Percentiles rank a stretch among this genome's conserved stretches.
Evolutionary conservation across 2,888 invertebrate species (phyloP).

Genomic region (Brachynemurus nebulosus): DNA sequence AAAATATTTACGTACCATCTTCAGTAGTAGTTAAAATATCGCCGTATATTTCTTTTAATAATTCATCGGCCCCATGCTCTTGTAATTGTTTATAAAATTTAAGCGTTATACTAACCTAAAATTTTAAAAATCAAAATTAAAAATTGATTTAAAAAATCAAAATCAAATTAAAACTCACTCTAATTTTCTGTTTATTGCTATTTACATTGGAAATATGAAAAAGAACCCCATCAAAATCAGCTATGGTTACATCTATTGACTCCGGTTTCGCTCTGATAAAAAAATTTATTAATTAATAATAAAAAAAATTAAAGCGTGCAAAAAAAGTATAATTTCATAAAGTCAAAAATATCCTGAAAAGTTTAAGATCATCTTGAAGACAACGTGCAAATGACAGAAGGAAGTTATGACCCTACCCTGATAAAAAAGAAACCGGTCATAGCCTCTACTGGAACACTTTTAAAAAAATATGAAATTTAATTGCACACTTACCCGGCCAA

Average conservation of each 20-base stretch:
- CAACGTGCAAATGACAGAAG: constrained; percentile 10
- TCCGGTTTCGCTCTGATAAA: constrained; percentile 82
- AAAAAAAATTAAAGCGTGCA: no score
- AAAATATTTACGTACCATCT: constrained; percentile 48
- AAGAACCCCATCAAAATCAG: constrained; percentile 97
- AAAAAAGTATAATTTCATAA: no score
- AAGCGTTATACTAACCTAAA: constrained; percentile 91
- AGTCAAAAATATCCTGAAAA: no score
- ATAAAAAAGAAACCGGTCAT: constrained; percentile 35
- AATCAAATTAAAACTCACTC: constrained; percentile 70
- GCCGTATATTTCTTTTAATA: constrained; percentile 88
- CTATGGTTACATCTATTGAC: constrained; percentile 84
- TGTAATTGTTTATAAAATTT: constrained; percentile 98
- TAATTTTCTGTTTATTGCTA: constrained; percentile 93
- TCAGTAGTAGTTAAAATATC: constrained; percentile 69
- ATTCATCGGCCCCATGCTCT: constrained; percentile 94
- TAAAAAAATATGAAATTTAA: background rate
- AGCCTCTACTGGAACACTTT: constrained; percentile 19
- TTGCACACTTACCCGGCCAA: constrained; percentile 74
- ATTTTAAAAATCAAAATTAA: constrained; percentile 20
- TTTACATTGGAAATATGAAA: constrained; percentile 97
- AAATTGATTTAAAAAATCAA: background rate
- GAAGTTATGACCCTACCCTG: constrained; percentile 39
- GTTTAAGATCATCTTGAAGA: no score
- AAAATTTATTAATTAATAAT: no score